Evolutionary conservation across 1,140 invertebrate genomes (phyloP).

Genomic region (Macrobrachium rosenbergii): DNA sequence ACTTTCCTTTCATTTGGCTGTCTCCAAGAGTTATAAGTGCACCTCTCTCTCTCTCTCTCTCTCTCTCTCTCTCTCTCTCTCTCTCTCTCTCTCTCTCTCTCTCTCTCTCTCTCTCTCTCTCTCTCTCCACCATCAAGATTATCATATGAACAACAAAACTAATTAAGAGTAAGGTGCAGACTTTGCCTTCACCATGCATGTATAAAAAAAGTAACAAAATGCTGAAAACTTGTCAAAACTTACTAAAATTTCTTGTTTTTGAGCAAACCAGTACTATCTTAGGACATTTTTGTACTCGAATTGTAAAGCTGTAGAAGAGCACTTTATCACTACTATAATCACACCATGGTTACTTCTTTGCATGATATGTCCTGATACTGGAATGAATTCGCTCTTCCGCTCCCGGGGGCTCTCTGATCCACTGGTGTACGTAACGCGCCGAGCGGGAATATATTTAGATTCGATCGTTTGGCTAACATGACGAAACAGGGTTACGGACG

Average conservation of each 20-base stretch:
- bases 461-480: too few relatives aligned
- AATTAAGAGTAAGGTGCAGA: neutral
- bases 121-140: neutral
- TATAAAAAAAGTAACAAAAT: too few relatives aligned
- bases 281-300: conserved; percentile 31
- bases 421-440: neutral
- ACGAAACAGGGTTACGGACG: too few relatives aligned
- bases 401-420: too few relatives aligned
- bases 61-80: conserved; percentile 24
- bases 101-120: conserved; percentile 27
- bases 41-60: neutral
- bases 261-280: neutral
- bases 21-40: neutral
- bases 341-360: neutral
- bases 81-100: conserved; percentile 29
- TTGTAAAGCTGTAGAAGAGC: neutral
- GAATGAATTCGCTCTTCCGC: too few relatives aligned
- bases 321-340: too few relatives aligned
- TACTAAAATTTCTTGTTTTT: too few relatives aligned
- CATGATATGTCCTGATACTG: conserved; percentile 2
- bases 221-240: too few relatives aligned
- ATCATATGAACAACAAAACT: too few relatives aligned
- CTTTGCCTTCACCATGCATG: neutral
- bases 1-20: neutral
- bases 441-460: neutral